These are phyloP conservation scores for Pangasius djambal DNA, from an alignment of 2,797 vertebrate species.

Conservation along the genomic window DNA sequence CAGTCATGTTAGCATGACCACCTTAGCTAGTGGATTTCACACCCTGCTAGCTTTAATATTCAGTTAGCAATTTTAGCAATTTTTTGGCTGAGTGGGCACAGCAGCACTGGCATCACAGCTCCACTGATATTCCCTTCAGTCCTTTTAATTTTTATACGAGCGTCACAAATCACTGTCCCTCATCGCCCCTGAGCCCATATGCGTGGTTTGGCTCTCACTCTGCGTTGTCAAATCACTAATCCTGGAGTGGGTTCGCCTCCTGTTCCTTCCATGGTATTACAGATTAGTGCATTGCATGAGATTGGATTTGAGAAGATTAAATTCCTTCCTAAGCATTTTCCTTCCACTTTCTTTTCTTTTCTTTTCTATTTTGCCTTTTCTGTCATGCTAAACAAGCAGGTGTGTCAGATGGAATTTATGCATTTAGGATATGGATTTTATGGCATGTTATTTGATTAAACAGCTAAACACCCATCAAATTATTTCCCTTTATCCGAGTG, in stretches of 20 bases:
- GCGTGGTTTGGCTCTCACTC: conserved; percentile 35
- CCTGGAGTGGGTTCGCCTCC: conserved; percentile 47
- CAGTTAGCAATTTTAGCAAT: not conserved
- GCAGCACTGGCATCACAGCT: conserved; percentile 6
- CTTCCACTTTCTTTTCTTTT: conserved; percentile 7
- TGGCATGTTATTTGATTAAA: conserved; percentile 35
- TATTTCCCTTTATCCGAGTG: conserved; percentile 23
- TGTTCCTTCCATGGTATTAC: conserved; percentile 58
- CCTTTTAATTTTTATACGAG: conserved; percentile 25
- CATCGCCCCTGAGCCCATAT: conserved; percentile 36
- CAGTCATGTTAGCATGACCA: conserved; percentile 12
- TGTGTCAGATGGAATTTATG: conserved; percentile 15
- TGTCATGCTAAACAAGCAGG: conserved; percentile 21
- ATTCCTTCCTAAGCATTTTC: conserved; percentile 22
- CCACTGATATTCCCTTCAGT: conserved; percentile 18
- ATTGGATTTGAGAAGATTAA: conserved; percentile 55
- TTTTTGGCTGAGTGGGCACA: conserved; percentile 16
- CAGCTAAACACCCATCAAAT: conserved; percentile 43
- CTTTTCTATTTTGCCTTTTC: conserved; percentile 1
- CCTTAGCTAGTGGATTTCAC: conserved; percentile 15
- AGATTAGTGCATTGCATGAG: conserved; percentile 54
- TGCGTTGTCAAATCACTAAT: conserved; percentile 57
- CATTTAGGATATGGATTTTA: conserved; percentile 20
- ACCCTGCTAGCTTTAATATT: conserved; percentile 10
- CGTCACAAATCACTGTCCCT: conserved; percentile 37